phyloP scores from a whole-genome alignment of 2,113 vertebrate species.

The Eretmochelys imbricata region DNA sequence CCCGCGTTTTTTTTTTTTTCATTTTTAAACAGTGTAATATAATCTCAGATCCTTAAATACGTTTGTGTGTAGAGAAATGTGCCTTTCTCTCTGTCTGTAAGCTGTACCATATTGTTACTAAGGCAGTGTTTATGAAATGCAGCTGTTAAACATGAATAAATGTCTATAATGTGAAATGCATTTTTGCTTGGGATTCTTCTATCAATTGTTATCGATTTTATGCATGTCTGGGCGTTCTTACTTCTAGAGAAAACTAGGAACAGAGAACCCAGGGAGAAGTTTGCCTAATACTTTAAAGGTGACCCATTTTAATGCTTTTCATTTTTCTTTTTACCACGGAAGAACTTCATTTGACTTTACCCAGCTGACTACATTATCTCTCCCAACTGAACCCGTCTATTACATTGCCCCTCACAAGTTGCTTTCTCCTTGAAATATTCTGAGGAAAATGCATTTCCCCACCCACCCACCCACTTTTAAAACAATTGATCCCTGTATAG shows the following conservation, averaged over 20 bases:
- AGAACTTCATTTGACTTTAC: slow-evolving; percentile 42
- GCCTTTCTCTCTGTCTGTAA: neutral
- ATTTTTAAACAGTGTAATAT: neutral
- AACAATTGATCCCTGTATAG: neutral
- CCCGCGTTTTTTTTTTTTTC: neutral
- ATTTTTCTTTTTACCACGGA: neutral
- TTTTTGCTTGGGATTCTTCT: neutral
- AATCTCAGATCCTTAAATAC: neutral
- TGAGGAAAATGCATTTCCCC: neutral
- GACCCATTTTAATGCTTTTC: neutral
- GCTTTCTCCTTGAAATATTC: neutral
- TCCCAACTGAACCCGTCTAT: neutral
- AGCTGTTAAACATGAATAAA: neutral
- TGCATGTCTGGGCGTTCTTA: neutral
- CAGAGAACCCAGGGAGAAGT: neutral
- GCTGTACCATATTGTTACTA: neutral
- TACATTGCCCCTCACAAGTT: neutral
- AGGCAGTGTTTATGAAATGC: neutral
- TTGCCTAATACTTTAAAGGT: slow-evolving; percentile 21
- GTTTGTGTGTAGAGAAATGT: neutral
- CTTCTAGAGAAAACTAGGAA: neutral
- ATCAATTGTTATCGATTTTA: neutral
- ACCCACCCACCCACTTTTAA: neutral
- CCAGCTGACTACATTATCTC: neutral
- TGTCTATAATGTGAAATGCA: neutral